These are phyloP conservation scores for Corythaeola cristata DNA, from an alignment of 2,113 vertebrate genomes.

Conservation along the genomic window DNA sequence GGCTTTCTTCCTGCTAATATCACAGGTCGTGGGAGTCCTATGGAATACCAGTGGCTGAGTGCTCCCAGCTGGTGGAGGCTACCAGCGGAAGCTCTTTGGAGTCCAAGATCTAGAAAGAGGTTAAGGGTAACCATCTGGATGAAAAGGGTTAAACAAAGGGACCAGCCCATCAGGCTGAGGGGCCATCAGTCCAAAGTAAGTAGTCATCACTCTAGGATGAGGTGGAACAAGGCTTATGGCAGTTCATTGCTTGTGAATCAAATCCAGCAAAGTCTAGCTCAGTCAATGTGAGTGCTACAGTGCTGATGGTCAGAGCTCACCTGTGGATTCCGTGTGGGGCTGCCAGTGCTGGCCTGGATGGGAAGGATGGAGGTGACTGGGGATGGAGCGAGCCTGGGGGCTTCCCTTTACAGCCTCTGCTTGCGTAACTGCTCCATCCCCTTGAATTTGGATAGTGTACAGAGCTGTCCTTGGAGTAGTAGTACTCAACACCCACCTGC, in stretches of 20 bases:
- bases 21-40: neutral
- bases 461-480: neutral
- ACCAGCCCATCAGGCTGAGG: neutral
- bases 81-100: neutral
- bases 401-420: neutral
- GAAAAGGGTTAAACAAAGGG: neutral
- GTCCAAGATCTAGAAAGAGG: neutral
- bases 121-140: neutral
- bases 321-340: fast-evolving
- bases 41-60: neutral
- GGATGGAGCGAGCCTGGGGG: neutral
- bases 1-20: neutral
- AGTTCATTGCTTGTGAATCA: neutral
- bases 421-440: neutral
- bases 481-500: neutral
- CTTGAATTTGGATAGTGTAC: neutral
- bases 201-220: neutral
- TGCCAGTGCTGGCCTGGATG: neutral
- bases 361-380: neutral
- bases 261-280: neutral
- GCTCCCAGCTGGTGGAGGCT: neutral
- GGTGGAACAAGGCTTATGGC: neutral
- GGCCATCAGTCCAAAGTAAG: neutral
- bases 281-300: fast-evolving
- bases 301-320: neutral